Conservation (phyloP, 2,797 vertebrate species). For the Saxicola maurus region DNA sequence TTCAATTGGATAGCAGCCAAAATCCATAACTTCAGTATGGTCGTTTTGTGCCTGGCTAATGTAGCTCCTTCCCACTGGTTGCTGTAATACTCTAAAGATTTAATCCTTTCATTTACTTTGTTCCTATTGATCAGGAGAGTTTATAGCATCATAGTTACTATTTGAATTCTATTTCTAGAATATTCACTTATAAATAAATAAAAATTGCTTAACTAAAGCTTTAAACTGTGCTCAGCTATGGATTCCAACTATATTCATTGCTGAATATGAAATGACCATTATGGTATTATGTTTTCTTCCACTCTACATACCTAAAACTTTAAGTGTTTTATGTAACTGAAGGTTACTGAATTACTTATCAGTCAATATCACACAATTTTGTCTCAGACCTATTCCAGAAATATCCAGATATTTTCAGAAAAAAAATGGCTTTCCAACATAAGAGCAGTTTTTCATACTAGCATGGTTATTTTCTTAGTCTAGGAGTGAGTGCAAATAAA, state of each 20-base stretch:
- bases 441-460: not conserved
- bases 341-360: not conserved
- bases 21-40: not conserved
- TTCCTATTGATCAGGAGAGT: not conserved
- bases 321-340: not conserved
- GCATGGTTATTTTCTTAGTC: not conserved
- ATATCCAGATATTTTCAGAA: not conserved
- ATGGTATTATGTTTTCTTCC: not conserved
- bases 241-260: not conserved
- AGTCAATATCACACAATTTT: not conserved
- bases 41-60: not conserved
- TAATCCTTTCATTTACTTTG: not conserved
- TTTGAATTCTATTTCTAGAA: not conserved
- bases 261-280: not conserved
- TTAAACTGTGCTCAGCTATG: not conserved
- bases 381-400: not conserved
- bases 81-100: not conserved
- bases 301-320: not conserved
- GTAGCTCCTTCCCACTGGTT: not conserved
- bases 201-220: not conserved
- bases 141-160: not conserved
- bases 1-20: not conserved
- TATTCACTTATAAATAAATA: not conserved
- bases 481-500: not conserved
- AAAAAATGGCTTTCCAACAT: not conserved